These are phyloP conservation scores for Rhabdomys dilectus DNA, from an alignment of 2,113 vertebrate genomes.

Conservation along the genomic window DNA sequence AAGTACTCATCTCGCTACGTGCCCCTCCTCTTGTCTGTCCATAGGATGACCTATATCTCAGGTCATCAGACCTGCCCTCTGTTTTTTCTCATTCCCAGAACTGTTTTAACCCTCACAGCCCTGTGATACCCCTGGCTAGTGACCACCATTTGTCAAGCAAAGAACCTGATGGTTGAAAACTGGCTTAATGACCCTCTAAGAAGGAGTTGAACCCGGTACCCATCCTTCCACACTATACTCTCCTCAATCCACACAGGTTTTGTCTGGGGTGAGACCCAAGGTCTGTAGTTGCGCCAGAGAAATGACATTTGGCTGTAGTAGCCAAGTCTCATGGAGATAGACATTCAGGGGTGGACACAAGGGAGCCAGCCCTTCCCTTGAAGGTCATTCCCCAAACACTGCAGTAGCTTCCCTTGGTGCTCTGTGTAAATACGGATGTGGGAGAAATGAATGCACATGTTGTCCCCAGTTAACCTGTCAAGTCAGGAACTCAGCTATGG, in stretches of 20 bases:
- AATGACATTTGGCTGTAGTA: neutral
- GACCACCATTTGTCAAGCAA: neutral
- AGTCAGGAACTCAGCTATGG: neutral
- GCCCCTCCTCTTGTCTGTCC: neutral
- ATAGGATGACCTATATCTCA: neutral
- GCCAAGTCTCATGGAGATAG: neutral
- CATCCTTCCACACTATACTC: neutral
- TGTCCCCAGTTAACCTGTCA: neutral
- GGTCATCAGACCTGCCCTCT: neutral
- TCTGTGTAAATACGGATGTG: neutral
- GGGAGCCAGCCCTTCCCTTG: neutral
- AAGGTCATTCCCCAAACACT: neutral
- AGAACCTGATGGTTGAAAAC: neutral
- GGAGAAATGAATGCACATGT: neutral
- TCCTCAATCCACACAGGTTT: neutral
- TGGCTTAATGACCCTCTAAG: neutral
- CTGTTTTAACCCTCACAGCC: neutral
- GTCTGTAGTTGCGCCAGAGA: neutral
- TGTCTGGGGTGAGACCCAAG: neutral
- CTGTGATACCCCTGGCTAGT: neutral
- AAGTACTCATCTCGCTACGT: neutral
- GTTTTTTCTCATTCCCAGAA: neutral
- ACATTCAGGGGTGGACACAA: neutral
- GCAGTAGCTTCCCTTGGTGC: no score
- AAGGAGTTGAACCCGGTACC: neutral